phyloP scores from a whole-genome alignment of 2,797 vertebrate species.

The Sebastes minor region DNA sequence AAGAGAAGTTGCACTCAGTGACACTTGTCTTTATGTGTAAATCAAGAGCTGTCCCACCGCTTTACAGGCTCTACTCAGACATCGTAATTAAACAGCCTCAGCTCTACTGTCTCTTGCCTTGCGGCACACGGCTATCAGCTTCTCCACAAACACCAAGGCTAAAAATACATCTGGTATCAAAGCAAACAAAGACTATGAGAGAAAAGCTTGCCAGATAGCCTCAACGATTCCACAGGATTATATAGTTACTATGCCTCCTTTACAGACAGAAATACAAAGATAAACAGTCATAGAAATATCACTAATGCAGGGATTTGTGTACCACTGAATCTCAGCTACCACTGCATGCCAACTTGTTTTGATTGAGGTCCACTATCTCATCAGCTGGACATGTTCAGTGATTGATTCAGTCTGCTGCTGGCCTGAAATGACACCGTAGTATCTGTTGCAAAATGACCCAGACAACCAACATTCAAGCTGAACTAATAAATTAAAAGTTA shows the following conservation, averaged over 20 bases:
- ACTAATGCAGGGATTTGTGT: not conserved
- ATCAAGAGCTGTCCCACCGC: constrained; percentile 24
- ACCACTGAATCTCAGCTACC: not conserved
- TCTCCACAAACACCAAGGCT: constrained; percentile 65
- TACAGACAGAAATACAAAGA: not conserved
- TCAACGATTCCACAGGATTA: constrained; percentile 37
- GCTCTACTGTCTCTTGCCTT: constrained; percentile 44
- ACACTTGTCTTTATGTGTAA: constrained; percentile 34
- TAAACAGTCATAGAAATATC: not conserved
- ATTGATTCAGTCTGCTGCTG: constrained; percentile 10
- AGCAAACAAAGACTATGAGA: constrained; percentile 50
- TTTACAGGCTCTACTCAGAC: constrained; percentile 39
- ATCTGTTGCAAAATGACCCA: not conserved
- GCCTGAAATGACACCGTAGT: not conserved
- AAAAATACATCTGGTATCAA: constrained; percentile 75
- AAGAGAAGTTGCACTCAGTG: constrained; percentile 11
- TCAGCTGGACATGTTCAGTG: not conserved
- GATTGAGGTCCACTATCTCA: not conserved
- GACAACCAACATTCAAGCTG: not conserved
- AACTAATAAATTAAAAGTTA: not conserved
- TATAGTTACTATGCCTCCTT: constrained; percentile 6
- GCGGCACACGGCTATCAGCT: constrained; percentile 65
- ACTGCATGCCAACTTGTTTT: not conserved
- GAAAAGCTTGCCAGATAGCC: constrained; percentile 26
- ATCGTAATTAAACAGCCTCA: constrained; percentile 47